phyloP scores from a whole-genome alignment of 37 sponge, comb jelly and placozoan genomes.

The Geodia barretti region DNA sequence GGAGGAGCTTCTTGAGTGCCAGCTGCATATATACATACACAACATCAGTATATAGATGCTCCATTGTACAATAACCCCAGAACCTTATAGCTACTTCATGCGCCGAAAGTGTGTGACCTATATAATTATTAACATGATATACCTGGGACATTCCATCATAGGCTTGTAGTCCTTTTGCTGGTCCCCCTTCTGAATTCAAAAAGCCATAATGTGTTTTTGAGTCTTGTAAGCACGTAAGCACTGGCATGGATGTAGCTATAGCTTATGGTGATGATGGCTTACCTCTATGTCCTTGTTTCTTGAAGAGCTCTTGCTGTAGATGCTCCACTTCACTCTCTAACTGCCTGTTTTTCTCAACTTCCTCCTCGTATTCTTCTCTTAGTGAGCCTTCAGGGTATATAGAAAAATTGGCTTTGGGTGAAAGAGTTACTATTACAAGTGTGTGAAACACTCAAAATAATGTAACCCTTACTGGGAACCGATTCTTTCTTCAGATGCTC shows the following conservation, averaged over 20 bases:
- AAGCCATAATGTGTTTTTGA: too few species aligned
- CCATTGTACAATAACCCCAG: too few species aligned
- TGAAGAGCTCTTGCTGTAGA: neutral
- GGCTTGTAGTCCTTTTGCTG: neutral
- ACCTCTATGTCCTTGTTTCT: neutral
- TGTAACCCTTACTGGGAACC: neutral
- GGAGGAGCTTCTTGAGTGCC: conserved; percentile 25
- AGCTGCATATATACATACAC: neutral
- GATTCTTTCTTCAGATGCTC: neutral
- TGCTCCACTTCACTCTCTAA: neutral
- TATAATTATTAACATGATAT: too few species aligned
- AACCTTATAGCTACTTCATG: too few species aligned
- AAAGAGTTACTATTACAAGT: too few species aligned
- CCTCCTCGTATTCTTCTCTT: neutral
- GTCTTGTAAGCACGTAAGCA: too few species aligned
- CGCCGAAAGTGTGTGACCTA: too few species aligned
- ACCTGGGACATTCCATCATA: neutral
- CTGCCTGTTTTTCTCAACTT: neutral
- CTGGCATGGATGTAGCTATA: neutral
- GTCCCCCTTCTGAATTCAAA: neutral
- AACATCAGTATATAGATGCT: neutral
- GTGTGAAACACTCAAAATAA: too few species aligned
- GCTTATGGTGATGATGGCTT: neutral
- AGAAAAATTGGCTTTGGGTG: too few species aligned
- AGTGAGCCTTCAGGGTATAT: neutral